Evolutionary conservation across 2,888 invertebrate species (phyloP).

Genomic region (Abscondita cerata): DNA sequence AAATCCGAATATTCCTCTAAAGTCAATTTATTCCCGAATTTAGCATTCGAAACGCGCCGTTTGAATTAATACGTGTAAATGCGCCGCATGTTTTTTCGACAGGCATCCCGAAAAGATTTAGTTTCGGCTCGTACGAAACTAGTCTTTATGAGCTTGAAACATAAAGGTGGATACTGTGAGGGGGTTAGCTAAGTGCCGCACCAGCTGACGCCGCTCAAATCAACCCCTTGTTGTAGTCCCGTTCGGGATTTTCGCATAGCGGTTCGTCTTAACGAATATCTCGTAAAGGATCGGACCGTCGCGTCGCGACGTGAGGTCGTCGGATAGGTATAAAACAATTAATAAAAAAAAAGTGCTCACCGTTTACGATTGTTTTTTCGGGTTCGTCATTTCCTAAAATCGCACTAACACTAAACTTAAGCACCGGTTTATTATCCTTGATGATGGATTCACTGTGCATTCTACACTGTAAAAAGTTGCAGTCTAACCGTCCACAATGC

Average conservation of each 20-base stretch:
- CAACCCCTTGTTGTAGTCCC: constrained; percentile 52
- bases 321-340: background rate
- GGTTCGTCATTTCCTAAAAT: constrained; percentile 73
- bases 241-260: constrained; percentile 42
- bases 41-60: constrained; percentile 54
- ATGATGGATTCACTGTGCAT: constrained; percentile 48
- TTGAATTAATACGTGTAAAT: constrained; percentile 58
- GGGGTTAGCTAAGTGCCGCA: constrained; percentile 62
- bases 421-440: constrained; percentile 71
- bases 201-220: constrained; percentile 63
- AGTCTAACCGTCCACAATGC: constrained; percentile 64
- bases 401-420: constrained; percentile 93
- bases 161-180: constrained; percentile 49
- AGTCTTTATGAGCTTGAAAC: constrained; percentile 43
- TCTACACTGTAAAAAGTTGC: constrained; percentile 59
- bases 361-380: constrained; percentile 42
- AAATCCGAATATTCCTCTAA: constrained; percentile 43
- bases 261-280: constrained; percentile 36
- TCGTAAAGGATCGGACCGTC: background rate
- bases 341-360: constrained; percentile 35
- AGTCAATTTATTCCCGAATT: constrained; percentile 55
- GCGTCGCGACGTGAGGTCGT: background rate
- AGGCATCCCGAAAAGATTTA: constrained; percentile 51
- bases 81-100: constrained; percentile 57
- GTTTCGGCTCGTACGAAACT: constrained; percentile 44